phyloP scores from a whole-genome alignment of 2,113 vertebrate species.

The Triplophysa siluroides region DNA sequence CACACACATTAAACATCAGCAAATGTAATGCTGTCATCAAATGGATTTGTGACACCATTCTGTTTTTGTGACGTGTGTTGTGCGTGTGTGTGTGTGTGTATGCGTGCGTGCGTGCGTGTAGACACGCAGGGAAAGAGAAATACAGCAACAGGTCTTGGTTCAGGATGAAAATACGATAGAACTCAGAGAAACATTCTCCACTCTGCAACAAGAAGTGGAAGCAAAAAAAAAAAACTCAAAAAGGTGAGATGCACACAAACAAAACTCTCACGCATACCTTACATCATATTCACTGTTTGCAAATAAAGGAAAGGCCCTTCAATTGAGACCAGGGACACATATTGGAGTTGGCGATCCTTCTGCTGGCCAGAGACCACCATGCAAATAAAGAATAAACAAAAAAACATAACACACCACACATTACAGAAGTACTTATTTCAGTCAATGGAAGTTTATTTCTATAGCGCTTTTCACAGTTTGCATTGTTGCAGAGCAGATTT shows the following conservation, averaged over 20 bases:
- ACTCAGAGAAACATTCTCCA: constrained; percentile 90
- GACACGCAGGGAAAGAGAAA: constrained; percentile 89
- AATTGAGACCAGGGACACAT: neutral
- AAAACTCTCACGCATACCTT: neutral
- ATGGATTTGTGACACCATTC: constrained; percentile 41
- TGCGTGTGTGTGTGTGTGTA: neutral
- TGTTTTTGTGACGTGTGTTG: constrained; percentile 16
- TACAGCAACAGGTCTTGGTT: constrained; percentile 91
- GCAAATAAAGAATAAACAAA: too few species aligned
- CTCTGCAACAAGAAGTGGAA: constrained; percentile 96
- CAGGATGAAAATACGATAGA: constrained; percentile 94
- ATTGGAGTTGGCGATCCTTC: too few species aligned
- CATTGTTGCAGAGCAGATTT: too few species aligned
- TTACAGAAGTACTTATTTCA: too few species aligned
- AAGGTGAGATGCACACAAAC: constrained; percentile 77
- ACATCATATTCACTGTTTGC: constrained; percentile 2
- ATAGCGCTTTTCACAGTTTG: too few species aligned
- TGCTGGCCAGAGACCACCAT: too few species aligned
- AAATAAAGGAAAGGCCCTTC: neutral
- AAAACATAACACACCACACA: too few species aligned
- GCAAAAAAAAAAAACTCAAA: constrained; percentile 98
- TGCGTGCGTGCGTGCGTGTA: constrained; percentile 62
- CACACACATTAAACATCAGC: constrained; percentile 23
- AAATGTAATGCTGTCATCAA: too few species aligned
- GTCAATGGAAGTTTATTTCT: too few species aligned